Percentiles rank a stretch among this genome's conserved stretches.
phyloP scores from a whole-genome alignment of 2,113 vertebrate species.

The Leucopternis melanops region DNA sequence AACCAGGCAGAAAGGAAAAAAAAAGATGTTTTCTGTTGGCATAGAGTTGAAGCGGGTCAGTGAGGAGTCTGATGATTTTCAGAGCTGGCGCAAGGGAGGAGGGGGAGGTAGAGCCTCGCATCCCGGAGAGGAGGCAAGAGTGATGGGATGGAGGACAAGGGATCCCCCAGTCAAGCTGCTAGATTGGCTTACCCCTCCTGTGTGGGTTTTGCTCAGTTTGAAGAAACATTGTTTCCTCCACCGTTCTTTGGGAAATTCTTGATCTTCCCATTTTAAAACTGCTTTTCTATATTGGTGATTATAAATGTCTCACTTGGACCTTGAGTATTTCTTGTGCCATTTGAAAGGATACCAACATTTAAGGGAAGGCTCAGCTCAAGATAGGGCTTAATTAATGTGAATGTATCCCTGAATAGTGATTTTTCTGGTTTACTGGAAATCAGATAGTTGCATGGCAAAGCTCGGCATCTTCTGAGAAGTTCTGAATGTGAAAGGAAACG shows the following conservation, averaged over 20 bases:
- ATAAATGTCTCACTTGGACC: not conserved
- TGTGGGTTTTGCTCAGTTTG: not conserved
- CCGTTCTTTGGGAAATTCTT: not conserved
- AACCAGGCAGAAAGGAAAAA: not conserved
- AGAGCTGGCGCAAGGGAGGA: not conserved
- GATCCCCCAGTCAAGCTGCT: not conserved
- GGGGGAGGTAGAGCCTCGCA: not conserved
- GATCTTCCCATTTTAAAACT: not conserved
- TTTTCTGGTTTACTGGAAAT: not conserved
- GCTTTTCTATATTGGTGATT: not conserved
- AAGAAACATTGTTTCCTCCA: not conserved
- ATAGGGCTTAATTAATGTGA: not conserved
- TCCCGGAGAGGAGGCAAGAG: not conserved
- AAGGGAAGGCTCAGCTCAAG: not conserved
- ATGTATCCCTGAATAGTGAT: not conserved
- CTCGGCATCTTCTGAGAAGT: not conserved
- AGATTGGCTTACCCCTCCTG: not conserved
- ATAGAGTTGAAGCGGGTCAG: not conserved
- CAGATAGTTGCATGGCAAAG: not conserved
- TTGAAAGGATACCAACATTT: not conserved
- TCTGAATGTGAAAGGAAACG: not conserved
- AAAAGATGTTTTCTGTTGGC: not conserved
- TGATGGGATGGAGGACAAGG: not conserved
- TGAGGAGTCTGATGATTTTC: not conserved
- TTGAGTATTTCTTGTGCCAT: not conserved